A percentile compares a stretch with the other conserved stretches of the same genome.
Conservation (phyloP, 2,888 invertebrate species). For the Cylloceria caligata region DNA sequence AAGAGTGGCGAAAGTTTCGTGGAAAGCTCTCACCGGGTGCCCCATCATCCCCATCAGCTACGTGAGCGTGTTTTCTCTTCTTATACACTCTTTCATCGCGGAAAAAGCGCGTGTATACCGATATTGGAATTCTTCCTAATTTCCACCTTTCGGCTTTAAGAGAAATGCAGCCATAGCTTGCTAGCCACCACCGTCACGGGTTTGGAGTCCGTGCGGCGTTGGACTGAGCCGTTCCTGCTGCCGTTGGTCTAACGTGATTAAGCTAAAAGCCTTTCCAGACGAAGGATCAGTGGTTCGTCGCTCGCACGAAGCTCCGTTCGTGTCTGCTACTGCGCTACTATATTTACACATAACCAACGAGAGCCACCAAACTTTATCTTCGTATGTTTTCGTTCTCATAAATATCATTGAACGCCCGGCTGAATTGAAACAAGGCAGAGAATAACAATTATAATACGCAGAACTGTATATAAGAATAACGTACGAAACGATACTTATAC, state of each 20-base stretch:
- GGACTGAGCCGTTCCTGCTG: constrained; percentile 59
- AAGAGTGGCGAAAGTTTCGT: constrained; percentile 40
- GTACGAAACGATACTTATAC: too few relatives aligned
- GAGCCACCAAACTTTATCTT: constrained; percentile 19
- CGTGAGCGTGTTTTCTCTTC: constrained; percentile 30
- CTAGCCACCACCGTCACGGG: constrained; percentile 53
- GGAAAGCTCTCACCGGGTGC: constrained; percentile 35
- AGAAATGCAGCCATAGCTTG: constrained; percentile 56
- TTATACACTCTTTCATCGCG: constrained; percentile 51
- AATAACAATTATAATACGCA: constrained; percentile 1
- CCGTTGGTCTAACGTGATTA: constrained; percentile 73
- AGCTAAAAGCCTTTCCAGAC: constrained; percentile 74
- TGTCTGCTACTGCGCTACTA: constrained; percentile 1
- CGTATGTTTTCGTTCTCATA: background rate
- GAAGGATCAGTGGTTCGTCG: constrained; percentile 66
- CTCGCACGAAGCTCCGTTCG: constrained; percentile 40
- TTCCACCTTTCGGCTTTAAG: constrained; percentile 68
- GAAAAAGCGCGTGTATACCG: constrained; percentile 56
- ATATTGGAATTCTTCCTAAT: constrained; percentile 72
- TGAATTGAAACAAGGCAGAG: background rate
- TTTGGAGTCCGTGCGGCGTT: constrained; percentile 60
- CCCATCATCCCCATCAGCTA: constrained; percentile 23
- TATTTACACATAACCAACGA: constrained; percentile 9
- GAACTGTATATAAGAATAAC: background rate
- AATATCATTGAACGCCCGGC: constrained; percentile 13